Percentiles rank a stretch among this genome's conserved stretches.
phyloP scores from a whole-genome alignment of 1,140 invertebrate genomes.

The Carposina sasakii region DNA sequence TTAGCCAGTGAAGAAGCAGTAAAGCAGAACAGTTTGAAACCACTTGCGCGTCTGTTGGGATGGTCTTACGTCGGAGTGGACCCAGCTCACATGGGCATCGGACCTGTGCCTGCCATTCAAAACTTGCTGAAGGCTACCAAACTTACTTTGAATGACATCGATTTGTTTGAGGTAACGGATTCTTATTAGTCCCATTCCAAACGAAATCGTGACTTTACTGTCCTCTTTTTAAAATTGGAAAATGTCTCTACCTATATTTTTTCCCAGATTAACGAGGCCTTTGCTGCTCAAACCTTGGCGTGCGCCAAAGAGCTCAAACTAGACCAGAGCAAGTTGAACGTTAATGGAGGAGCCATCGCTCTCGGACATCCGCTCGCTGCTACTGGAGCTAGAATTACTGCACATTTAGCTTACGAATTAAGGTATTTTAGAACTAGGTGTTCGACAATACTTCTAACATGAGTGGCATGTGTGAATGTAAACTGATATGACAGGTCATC shows the following conservation, averaged over 20 bases:
- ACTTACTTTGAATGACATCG: conserved; percentile 88
- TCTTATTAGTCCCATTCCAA: too few species aligned
- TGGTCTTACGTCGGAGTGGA: conserved; percentile 88
- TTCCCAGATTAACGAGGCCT: conserved; percentile 96
- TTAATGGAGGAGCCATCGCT: conserved; percentile 97
- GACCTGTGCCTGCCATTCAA: conserved; percentile 92
- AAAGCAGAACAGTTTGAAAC: conserved; percentile 84
- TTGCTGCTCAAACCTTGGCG: conserved; percentile 92
- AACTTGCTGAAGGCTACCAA: conserved; percentile 83
- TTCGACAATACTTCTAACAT: too few species aligned
- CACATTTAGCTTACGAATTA: conserved; percentile 94
- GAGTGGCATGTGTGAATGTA: too few species aligned
- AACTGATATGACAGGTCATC: too few species aligned
- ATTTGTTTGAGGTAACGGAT: conserved; percentile 93
- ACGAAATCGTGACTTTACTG: too few species aligned
- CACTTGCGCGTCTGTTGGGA: conserved; percentile 83
- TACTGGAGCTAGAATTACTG: conserved; percentile 94
- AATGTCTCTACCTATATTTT: too few species aligned
- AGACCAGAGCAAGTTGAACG: conserved; percentile 91
- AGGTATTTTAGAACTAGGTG: too few species aligned
- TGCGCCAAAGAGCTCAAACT: conserved; percentile 88
- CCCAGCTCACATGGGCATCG: conserved; percentile 92
- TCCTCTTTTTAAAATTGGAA: too few species aligned
- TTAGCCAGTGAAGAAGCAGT: conserved; percentile 93
- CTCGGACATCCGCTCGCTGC: conserved; percentile 97